Base-by-base conservation (phyloP, 2,113 vertebrate genomes). In the Gallinago undulata region DNA sequence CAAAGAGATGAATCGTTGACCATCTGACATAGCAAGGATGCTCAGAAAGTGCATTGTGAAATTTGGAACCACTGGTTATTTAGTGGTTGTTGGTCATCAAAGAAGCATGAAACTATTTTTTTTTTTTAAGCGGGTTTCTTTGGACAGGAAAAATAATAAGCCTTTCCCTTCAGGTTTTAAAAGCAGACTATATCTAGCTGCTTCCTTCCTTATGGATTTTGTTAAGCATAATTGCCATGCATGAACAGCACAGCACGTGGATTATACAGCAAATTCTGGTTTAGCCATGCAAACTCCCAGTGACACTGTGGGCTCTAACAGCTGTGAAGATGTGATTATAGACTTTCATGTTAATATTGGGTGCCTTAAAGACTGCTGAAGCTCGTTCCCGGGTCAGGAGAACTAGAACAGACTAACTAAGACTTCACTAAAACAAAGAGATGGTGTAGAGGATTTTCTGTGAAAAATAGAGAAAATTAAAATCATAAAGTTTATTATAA, bases 241-340 rank as follows among this genome's bases (percentile, higher is more conserved):
- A 45, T 72, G 93, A 93, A 82, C 51, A 92, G 80, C 80, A 91
- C 60, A 7, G 88, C 74, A 60, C 60, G 28, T 73, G 92, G 96
- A 90, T 96, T 96, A 94, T 90, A 72, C 68, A 89, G 92, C 88
- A 97, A 93, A 94, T 96, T 94, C 90, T 90, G 64, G 3, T 96
- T 94, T 92, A 94, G 86, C 92, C 92, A 75, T 93, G 90, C 93
- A 93, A 95, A 94, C 93, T 95, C 92, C 86, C 92, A 87, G 86
- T 94, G 92, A 92, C 69, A 75, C 80, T 75, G 63, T 63, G 82
- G 94, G 88, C 92, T 96, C 94, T 86, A 86, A 86, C 82, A 95
- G 93, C 96, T 94, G 92, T 70, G 93, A 96, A 93, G 92, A 93
- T 90, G 82, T 81, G 92, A 96, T 96, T 96, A 94, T 76, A 92